Evolutionary conservation across 2,888 invertebrate species (phyloP).

Genomic region (Zaprionus lineosus): DNA sequence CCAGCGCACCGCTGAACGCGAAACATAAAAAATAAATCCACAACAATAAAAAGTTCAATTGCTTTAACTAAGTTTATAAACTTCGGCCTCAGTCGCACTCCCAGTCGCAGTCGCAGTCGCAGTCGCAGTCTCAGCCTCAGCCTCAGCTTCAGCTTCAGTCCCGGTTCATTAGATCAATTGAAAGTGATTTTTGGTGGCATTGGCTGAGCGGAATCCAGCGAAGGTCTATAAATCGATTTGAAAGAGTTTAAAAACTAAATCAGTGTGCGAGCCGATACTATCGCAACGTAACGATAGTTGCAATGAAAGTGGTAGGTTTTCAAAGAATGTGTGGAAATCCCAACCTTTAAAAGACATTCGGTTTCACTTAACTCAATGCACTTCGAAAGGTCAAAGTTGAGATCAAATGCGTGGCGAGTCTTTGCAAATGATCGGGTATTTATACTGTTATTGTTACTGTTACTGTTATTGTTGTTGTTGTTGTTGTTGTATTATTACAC

Average conservation of each 20-base stretch:
- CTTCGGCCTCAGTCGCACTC: slow-evolving; percentile 26
- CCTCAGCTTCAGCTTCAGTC: slow-evolving; percentile 46
- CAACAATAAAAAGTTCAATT: slow-evolving; percentile 13
- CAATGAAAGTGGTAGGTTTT: slow-evolving; percentile 74
- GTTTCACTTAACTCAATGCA: slow-evolving; percentile 3
- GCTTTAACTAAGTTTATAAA: no score
- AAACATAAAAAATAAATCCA: slow-evolving; percentile 3
- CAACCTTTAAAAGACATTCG: neutral
- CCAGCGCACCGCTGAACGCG: slow-evolving; percentile 58
- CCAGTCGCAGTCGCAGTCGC: slow-evolving; percentile 57
- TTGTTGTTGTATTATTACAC: slow-evolving; percentile 26
- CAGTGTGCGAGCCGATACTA: no score
- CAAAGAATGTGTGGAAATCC: slow-evolving; percentile 39
- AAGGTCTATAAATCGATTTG: slow-evolving; percentile 74
- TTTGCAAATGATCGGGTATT: no score
- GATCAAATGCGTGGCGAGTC: slow-evolving; percentile 59
- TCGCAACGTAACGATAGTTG: slow-evolving; percentile 27
- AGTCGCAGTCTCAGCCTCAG: slow-evolving; percentile 20
- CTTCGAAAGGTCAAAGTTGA: slow-evolving; percentile 62
- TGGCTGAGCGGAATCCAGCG: slow-evolving; percentile 69
- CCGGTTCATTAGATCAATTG: slow-evolving; percentile 72
- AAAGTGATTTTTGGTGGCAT: slow-evolving; percentile 64
- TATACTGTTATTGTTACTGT: no score
- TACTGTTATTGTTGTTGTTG: slow-evolving; percentile 12
- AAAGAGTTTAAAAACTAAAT: slow-evolving; percentile 36